Conservation (phyloP, 2,797 vertebrate species). For the Lepidocolaptes lacrymiger region DNA sequence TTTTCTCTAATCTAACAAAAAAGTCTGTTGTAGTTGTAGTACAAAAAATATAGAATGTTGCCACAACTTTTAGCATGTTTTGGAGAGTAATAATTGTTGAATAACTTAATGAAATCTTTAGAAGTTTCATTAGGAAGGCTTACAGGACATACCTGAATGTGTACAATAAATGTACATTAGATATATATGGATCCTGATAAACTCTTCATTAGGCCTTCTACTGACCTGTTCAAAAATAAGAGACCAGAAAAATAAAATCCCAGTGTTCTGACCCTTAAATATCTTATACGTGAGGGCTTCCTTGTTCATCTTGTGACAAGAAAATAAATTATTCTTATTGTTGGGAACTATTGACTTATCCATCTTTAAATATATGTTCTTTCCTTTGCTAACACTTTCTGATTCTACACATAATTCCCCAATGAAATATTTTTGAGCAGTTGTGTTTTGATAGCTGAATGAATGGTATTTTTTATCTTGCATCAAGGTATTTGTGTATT, state of each 20-base stretch:
- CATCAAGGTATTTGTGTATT: neutral
- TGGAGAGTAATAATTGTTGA: neutral
- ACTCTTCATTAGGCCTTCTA: neutral
- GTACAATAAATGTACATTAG: neutral
- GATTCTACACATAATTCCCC: neutral
- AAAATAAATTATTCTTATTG: neutral
- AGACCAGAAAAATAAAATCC: neutral
- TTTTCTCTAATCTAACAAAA: neutral
- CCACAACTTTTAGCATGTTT: neutral
- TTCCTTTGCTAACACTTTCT: neutral
- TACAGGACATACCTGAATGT: neutral
- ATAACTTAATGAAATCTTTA: neutral
- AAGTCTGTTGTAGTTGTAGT: accelerated
- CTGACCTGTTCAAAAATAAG: neutral
- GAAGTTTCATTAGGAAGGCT: neutral
- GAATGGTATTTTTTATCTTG: neutral
- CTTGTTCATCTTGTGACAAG: neutral
- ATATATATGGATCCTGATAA: neutral
- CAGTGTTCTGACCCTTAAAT: neutral
- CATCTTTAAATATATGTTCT: neutral
- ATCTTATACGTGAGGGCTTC: neutral
- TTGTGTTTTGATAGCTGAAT: neutral
- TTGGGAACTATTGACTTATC: neutral
- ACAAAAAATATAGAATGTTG: accelerated
- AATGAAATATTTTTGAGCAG: neutral